Conservation (phyloP, 2,797 vertebrate species). For the Poeciliopsis paucimaculata region DNA sequence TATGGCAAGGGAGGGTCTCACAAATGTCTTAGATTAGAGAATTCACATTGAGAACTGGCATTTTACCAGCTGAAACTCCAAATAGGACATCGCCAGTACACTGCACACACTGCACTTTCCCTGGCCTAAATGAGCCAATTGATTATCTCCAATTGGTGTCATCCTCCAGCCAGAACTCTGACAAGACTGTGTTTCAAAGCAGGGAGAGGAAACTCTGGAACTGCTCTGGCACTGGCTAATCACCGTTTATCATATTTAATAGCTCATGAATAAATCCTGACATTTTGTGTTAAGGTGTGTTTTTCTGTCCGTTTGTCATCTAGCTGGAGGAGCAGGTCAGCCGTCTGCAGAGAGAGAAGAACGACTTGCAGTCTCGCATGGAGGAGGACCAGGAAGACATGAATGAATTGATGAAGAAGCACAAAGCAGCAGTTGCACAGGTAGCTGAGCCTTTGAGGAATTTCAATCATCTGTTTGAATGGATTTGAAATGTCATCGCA, state of each 20-base stretch:
- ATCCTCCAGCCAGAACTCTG: conserved; percentile 65
- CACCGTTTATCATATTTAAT: conserved; percentile 75
- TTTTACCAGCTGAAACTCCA: conserved; percentile 53
- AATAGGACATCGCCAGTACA: conserved; percentile 71
- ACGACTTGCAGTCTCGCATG: conserved; percentile 93
- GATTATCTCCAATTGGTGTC: conserved; percentile 78
- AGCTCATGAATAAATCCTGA: conserved; percentile 72
- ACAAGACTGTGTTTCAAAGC: conserved; percentile 70
- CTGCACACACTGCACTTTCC: conserved; percentile 65
- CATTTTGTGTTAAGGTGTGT: conserved; percentile 48
- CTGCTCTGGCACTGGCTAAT: conserved; percentile 63
- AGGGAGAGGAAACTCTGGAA: conserved; percentile 71
- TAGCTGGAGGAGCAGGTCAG: conserved; percentile 97
- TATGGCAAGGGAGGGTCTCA: conserved; percentile 70
- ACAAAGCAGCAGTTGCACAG: conserved; percentile 95
- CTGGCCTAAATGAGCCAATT: conserved; percentile 76
- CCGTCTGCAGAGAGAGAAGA: conserved; percentile 96
- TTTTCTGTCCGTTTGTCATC: conserved; percentile 33
- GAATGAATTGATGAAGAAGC: conserved; percentile 99
- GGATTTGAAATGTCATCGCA: background rate
- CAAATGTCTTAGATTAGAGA: conserved; percentile 73
- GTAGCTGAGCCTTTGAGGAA: conserved; percentile 66
- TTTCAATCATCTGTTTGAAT: conserved; percentile 11
- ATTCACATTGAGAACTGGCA: conserved; percentile 54
- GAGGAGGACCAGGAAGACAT: conserved; percentile 99